Base-by-base conservation (phyloP, 2,888 invertebrate species). In the Pediacus dermestoides region DNA sequence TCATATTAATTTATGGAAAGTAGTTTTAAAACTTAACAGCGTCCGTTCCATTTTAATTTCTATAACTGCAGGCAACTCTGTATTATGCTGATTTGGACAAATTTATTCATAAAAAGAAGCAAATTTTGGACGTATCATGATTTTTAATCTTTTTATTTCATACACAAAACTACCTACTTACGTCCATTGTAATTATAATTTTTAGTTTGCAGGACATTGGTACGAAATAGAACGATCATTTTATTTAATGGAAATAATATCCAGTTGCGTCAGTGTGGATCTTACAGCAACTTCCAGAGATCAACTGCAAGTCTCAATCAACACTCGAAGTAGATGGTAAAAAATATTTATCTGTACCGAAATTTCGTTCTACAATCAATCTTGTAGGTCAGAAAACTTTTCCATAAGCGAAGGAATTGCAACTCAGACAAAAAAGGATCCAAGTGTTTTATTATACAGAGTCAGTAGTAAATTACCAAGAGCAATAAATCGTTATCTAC, bases 191-290 rank as follows among this genome's bases (percentile, higher is more conserved):
- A n/a, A n/a, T n/a, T n/a, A n/a, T n/a, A 22, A 37, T 48, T 66
- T 72, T 33, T 61, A 85, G 75, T 81, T 85, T 64, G 71, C 76
- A 46, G 82, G 82, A 39, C 74, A 72, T 21, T 86, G 85, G 86
- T 84, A 76, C 60, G 85, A 86, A 67, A 80, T 86, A 37, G 85
- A 86, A 64, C 72, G 85, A 27, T 82, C 85, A 0, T 86, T 86
- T 68, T 84, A 85, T 64, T 64, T 85, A 42, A 78, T 84, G 58
- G 85, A 86, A 70, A 70, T 85, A 26, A 73, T 81, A 1, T 75
- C 81, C 6, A 81, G 81, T 53, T 86, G 85, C 65, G 82, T 82
- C 1, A 75, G 76, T 47, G 65, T 86, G 21, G 74, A 78, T 53
- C 74, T 85, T 45, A 63, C 70, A n/a, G 59, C 74, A 42, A 74